Percentiles rank a stretch among this genome's conserved stretches.
phyloP scores from a whole-genome alignment of 2,797 vertebrate genomes.

The Chrysocyon brachyurus region DNA sequence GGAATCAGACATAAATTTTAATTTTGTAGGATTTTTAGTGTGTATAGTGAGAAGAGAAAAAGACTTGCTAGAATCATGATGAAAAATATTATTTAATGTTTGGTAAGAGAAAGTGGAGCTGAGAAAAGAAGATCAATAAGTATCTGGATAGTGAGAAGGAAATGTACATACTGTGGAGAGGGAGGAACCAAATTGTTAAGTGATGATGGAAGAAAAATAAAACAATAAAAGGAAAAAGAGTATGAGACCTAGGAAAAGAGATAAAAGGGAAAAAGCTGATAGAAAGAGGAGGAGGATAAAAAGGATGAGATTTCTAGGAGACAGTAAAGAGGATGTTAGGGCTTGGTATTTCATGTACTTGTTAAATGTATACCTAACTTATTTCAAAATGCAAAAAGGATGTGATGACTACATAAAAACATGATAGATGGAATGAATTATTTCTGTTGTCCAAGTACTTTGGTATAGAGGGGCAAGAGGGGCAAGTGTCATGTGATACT shows the following conservation, averaged over 20 bases:
- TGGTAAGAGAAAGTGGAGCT: background rate
- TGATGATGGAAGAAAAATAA: background rate
- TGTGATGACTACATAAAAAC: background rate
- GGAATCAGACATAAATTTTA: background rate
- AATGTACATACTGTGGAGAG: background rate
- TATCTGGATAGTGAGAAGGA: background rate
- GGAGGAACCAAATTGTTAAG: background rate
- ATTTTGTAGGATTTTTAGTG: background rate
- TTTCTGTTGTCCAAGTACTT: background rate
- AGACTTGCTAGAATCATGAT: background rate
- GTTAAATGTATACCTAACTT: background rate
- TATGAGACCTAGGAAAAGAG: background rate
- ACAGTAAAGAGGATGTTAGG: background rate
- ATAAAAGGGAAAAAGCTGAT: background rate
- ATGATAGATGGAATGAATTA: background rate
- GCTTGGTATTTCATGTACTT: background rate
- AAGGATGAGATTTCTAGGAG: background rate
- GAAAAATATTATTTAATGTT: background rate
- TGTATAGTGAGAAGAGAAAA: background rate
- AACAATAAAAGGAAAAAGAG: background rate
- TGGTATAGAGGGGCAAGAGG: background rate
- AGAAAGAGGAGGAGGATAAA: background rate
- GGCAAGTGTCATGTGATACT: background rate
- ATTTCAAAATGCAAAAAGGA: background rate
- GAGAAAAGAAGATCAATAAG: background rate